Evolutionary conservation across 2,797 vertebrate genomes (phyloP), one percentile per base, ranked within the genome.

Genomic region (Pelochelys cantorii): DNA sequence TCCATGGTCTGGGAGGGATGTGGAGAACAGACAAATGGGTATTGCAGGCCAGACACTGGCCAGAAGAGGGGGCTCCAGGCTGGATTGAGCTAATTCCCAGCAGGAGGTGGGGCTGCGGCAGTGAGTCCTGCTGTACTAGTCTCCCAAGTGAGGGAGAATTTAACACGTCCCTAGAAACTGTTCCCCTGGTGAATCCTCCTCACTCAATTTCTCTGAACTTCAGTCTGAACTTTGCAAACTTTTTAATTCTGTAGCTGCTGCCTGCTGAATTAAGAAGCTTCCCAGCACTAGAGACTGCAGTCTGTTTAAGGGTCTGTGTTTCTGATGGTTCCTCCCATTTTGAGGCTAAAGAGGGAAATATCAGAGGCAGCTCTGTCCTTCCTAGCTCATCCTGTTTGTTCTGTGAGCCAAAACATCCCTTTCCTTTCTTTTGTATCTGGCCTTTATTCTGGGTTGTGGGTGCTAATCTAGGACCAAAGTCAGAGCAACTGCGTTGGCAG

Each of bases 91-190:
- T 42, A 48, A 48, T 48, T 48, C 42, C 42, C 42, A 48, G 42
- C 42, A 48, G 42, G 42, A 48, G 42, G 42, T 48, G 42, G 42
- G 42, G 42, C 42, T 48, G 42, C 2, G 8, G 42, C 42, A 8
- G 42, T 48, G 42, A 48, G 42, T 48, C 42, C 2, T 48, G 8
- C 42, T 48, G 42, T 48, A 48, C 8, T 48, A 48, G 7, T 48
- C 42, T 48, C 42, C 42, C 56, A 71, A 2, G 20, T 31, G 79
- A 31, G 1, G 4, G 10, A 0, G 34, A 25, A 13, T 3, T 34
- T 2, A 55, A 5, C 12, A 11, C 23, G 2, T 0, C 23, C 13
- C 54, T 7, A n/a, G n/a, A 82, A 75, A 62, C 56, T 0, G 0
- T 85, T 23, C 20, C 2, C 2, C 18, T 8, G 42, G 68, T 71